Base-by-base conservation (phyloP, 2,797 vertebrate species). In the Urophycis tenuis region DNA sequence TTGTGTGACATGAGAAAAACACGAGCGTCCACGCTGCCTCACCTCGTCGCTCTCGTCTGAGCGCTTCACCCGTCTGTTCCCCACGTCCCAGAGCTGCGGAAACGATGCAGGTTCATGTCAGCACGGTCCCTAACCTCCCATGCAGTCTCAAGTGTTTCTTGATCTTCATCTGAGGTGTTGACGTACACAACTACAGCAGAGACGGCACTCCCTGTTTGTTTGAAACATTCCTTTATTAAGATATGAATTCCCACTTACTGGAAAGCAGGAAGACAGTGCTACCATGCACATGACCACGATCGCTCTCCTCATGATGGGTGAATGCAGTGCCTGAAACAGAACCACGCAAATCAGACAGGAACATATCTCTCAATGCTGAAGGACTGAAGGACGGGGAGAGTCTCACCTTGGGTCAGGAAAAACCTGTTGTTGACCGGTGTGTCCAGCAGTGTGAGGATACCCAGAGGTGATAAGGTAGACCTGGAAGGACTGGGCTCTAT, bases 221-320 rank as follows among this genome's bases (percentile, higher is more conserved):
- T 17, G 32, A 71, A 6, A 71, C 31, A 71, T 9, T 33, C 32
- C 6, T 17, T 0, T 32, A 17, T 33, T 2, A 6, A 6, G 17
- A 5, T 33, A 33, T 71, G 15, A 31, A 71, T 17, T 33, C 30
- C 6, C 30, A 71, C 69, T 71, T 15, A 71, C 69, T 71, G 64
- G 75, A 31, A 71, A 71, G 35, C 49, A 76, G 25, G 75, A 71
- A 22, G 60, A 76, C 35, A 76, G 67, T 22, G 36, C 75, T n/a
- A 70, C 22, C 17, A 76, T 15, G 67, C 75, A 39, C 75, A 71
- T 19, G 9, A 71, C 29, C 64, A 76, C 25, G 3, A 71, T 15
- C 35, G 71, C 25, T 31, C 9, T 31, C 39, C 69, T 76, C 71
- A 80, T 80, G 15, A 45, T 45, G 76, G 60, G 12, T 3, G 25